Base-by-base conservation (phyloP, 2,113 vertebrate genomes). In the Sclerurus mexicanus region DNA sequence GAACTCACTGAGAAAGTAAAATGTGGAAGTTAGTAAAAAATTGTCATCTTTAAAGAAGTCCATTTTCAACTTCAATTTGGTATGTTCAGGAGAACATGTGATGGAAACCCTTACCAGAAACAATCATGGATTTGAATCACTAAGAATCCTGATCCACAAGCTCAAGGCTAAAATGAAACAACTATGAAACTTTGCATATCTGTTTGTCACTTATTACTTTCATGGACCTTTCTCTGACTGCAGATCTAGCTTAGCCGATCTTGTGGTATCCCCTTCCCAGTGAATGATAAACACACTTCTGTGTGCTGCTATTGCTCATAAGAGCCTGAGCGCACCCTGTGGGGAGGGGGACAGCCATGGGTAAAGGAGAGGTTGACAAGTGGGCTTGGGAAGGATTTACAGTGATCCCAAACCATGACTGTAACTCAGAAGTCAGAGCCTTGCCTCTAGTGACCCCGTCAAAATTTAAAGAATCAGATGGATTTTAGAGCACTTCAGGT, bases 231-330 rank as follows among this genome's bases (percentile, higher is more conserved):
- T 10, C 8, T 60, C 49, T 94, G 64, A 42, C 28, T 89, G 22
- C 12, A 46, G 37, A 21, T 31, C 24, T 52, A 19, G 1, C 10
- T 56, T 60, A 77, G 33, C 39, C 72, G 18, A 23, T 66, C 50
- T 66, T 77, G 42, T 22, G 25, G 12, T 8, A 33, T 37, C 6
- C 19, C 7, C 15, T 81, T 42, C 15, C 4, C 27, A n/a, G 37
- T 5, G 52, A 62, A 37, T 0, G 1, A 72, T 25, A 42, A 39
- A 49, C 0, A 0, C 33, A 35, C 15, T 25, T 28, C 12, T 47
- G 31, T 14, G 18, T 63, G 40, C 47, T 72, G 15, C 18, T 72
- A 21, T 18, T 55, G 23, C 7, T 72, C 14, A 35, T 9, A 30
- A 53, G 21, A 17, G 14, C n/a, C 4, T 9, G 21, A 17, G 12